phyloP scores from a whole-genome alignment of 2,888 invertebrate genomes.

The Platynereis dumerilii region DNA sequence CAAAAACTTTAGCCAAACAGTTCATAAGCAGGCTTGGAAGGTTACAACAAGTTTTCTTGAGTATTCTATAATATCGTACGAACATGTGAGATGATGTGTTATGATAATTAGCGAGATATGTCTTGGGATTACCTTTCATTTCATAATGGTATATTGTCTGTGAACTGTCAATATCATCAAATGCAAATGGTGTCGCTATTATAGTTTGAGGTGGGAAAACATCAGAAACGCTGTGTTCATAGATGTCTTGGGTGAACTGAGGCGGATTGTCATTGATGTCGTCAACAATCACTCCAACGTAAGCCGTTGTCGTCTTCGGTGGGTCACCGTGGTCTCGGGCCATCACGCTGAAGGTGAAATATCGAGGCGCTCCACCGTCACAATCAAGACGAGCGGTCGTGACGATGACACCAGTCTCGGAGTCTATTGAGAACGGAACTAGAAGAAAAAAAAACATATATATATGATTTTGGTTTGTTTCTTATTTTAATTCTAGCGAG shows the following conservation, averaged over 20 bases:
- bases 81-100: no score
- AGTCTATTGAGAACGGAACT: conserved; percentile 39
- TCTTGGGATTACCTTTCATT: conserved; percentile 20
- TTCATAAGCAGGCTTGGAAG: no score
- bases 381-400: conserved; percentile 33
- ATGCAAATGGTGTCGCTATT: conserved; percentile 40
- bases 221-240: conserved; percentile 34
- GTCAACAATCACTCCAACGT: conserved; percentile 36
- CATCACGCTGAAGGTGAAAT: conserved; percentile 33
- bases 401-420: conserved; percentile 30
- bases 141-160: conserved; percentile 35
- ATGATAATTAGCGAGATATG: no score
- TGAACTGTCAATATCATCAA: conserved; percentile 35
- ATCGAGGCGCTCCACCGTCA: conserved; percentile 29
- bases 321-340: conserved; percentile 35
- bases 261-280: conserved; percentile 43
- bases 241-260: conserved; percentile 30
- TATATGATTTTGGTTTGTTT: no score
- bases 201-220: conserved; percentile 35
- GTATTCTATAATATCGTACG: no score
- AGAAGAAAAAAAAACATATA: conserved; percentile 2
- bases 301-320: conserved; percentile 26
- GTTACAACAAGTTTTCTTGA: no score
- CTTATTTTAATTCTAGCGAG: no score
- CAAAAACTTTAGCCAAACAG: no score